Conservation (phyloP, 2,888 invertebrate genomes). For the Rhagophthalmus giganteus region DNA sequence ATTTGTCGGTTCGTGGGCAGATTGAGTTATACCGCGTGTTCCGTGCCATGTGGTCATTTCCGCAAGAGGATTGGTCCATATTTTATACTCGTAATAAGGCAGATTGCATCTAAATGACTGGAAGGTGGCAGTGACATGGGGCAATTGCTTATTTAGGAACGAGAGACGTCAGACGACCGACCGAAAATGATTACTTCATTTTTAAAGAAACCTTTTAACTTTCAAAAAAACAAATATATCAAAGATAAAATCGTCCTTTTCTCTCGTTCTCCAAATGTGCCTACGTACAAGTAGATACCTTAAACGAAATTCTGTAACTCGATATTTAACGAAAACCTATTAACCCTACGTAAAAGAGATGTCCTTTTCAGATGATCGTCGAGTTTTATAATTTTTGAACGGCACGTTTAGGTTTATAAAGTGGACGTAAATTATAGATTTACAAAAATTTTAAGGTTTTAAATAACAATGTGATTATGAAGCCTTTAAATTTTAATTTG, state of each 20-base stretch:
- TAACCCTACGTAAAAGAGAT: too few relatives aligned
- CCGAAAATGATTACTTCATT: conserved; percentile 40
- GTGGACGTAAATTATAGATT: too few relatives aligned
- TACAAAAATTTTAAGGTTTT: too few relatives aligned
- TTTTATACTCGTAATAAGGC: conserved; percentile 48
- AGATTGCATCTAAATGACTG: conserved; percentile 48
- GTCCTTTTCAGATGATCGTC: too few relatives aligned
- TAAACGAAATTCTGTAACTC: too few relatives aligned
- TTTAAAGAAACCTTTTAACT: conserved; percentile 10
- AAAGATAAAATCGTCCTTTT: conserved; percentile 7
- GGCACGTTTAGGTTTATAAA: too few relatives aligned
- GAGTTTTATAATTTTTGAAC: neutral
- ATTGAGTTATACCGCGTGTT: conserved; percentile 49
- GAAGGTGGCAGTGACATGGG: conserved; percentile 43
- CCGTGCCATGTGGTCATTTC: conserved; percentile 49
- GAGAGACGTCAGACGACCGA: conserved; percentile 37
- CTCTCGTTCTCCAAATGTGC: neutral
- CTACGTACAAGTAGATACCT: too few relatives aligned
- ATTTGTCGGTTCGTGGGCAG: conserved; percentile 46
- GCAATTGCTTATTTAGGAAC: conserved; percentile 42
- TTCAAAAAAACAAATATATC: conserved; percentile 9
- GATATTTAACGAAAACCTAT: too few relatives aligned
- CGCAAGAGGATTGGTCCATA: conserved; percentile 46
- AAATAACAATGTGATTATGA: too few relatives aligned
- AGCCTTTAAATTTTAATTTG: too few relatives aligned